A percentile compares a stretch with the other conserved stretches of the same genome.
phyloP scores from a whole-genome alignment of 2,797 vertebrate species.

The Pangasius sanitwongsei region DNA sequence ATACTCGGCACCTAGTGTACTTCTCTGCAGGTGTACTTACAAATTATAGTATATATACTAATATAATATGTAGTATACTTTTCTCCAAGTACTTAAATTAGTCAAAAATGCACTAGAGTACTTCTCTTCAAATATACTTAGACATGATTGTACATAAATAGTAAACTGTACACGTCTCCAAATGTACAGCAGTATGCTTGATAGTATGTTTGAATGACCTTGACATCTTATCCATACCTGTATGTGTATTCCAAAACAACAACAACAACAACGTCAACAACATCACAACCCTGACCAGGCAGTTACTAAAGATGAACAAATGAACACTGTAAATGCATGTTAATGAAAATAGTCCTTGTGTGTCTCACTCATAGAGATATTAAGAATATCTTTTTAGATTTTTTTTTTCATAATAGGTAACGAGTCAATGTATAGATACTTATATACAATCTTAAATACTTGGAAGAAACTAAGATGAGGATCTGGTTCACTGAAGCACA shows the following conservation, averaged over 20 bases:
- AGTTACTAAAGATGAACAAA: background rate
- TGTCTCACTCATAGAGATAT: background rate
- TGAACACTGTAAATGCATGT: background rate
- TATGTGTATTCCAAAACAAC: background rate
- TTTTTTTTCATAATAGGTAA: background rate
- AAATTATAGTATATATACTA: no score
- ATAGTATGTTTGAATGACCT: background rate
- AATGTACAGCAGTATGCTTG: background rate
- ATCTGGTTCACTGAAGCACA: background rate
- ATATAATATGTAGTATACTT: no score
- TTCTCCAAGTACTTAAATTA: no score
- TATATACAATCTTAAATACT: no score
- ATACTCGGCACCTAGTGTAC: background rate
- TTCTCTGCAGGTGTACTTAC: no score
- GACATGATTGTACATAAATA: background rate
- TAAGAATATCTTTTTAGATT: background rate
- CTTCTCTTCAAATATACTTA: background rate
- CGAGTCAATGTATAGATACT: background rate
- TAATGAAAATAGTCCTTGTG: background rate
- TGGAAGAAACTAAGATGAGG: background rate
- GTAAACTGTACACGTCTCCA: background rate
- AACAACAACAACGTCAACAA: background rate
- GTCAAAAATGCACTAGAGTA: no score
- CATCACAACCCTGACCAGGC: background rate
- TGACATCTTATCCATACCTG: background rate